These are phyloP conservation scores for Enteromius trimaculatus DNA, from an alignment of 2,797 vertebrate species.

Conservation along the genomic window DNA sequence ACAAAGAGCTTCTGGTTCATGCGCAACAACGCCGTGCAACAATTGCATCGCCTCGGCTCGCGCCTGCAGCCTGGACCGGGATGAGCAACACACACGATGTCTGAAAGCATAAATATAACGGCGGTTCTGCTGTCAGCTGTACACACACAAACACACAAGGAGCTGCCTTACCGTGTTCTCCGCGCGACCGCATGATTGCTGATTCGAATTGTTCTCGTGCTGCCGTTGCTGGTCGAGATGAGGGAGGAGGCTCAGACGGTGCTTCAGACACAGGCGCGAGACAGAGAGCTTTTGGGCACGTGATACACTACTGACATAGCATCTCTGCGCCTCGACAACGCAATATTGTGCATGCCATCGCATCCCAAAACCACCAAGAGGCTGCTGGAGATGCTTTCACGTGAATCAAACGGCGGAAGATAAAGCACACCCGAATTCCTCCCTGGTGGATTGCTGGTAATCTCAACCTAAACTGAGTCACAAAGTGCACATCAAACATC, in stretches of 20 bases:
- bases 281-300: conserved; percentile 41
- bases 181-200: conserved; percentile 55
- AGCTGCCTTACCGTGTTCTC: conserved; percentile 24
- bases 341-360: conserved; percentile 18
- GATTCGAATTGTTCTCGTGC: conserved; percentile 60
- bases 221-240: conserved; percentile 62
- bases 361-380: conserved; percentile 7
- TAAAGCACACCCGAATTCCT: background rate
- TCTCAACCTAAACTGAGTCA: background rate
- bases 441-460: background rate
- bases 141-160: conserved; percentile 5
- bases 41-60: conserved; percentile 36
- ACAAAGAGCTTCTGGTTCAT: conserved; percentile 49
- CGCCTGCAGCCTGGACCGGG: background rate
- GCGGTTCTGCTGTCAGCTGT: background rate
- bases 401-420: background rate
- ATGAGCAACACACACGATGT: conserved; percentile 2
- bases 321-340: conserved; percentile 21
- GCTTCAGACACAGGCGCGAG: conserved; percentile 49
- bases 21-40: conserved; percentile 35
- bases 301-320: conserved; percentile 51
- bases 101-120: background rate
- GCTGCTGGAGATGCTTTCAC: background rate
- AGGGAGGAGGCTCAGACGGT: conserved; percentile 43
- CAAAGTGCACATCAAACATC: conserved; percentile 12